A percentile compares a stretch with the other conserved stretches of the same genome.
Evolutionary conservation across 2,113 vertebrate genomes (phyloP).

Genomic region (Ciconia maguari): DNA sequence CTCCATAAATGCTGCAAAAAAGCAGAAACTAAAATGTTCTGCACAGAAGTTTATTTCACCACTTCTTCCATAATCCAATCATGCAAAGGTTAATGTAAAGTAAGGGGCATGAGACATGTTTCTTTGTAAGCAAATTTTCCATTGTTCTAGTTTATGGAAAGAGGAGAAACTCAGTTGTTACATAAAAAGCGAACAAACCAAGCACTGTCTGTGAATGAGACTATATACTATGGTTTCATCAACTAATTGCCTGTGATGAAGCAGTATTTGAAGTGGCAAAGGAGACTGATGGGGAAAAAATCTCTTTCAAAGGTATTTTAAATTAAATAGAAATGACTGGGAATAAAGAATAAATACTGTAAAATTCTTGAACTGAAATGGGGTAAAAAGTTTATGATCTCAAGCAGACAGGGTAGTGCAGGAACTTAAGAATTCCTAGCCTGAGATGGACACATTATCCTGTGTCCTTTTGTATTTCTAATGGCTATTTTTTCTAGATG

Average conservation of each 20-base stretch:
- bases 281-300: not conserved
- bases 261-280: not conserved
- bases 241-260: not conserved
- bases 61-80: conserved; percentile 50
- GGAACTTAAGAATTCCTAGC: not conserved
- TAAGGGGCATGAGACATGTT: not conserved
- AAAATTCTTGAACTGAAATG: not conserved
- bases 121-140: not conserved
- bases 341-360: not conserved
- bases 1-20: conserved; percentile 42
- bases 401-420: not conserved
- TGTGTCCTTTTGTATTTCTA: not conserved
- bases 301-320: not conserved
- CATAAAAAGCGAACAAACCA: not conserved
- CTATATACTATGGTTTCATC: not conserved
- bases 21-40: not conserved
- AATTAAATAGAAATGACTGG: not conserved
- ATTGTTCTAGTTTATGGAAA: not conserved
- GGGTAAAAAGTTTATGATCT: not conserved
- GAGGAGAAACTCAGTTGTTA: not conserved
- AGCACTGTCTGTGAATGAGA: not conserved
- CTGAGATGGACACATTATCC: not conserved
- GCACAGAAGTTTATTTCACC: conserved; percentile 15
- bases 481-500: not conserved
- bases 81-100: conserved; percentile 57